Percentiles rank a stretch among this genome's conserved stretches.
phyloP scores from a whole-genome alignment of 2,888 invertebrate species.

The Anthrax anthrax region DNA sequence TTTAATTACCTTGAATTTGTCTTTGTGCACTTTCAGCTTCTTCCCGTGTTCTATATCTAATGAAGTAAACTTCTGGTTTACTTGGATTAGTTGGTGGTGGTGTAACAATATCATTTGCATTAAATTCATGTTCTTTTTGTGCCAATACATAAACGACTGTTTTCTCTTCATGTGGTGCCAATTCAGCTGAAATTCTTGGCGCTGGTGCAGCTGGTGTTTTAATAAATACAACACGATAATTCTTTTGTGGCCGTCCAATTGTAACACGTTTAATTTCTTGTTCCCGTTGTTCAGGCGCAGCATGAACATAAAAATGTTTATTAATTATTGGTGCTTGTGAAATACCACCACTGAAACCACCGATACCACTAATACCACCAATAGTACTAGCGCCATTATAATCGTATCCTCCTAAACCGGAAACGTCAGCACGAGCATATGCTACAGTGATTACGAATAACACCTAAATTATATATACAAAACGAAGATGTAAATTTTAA shows the following conservation, averaged over 20 bases:
- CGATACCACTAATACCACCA: neutral
- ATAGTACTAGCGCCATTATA: too few relatives aligned
- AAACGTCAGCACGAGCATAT: neutral
- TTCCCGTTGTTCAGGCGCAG: slow-evolving; percentile 31
- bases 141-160: slow-evolving; percentile 13
- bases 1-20: slow-evolving; percentile 10
- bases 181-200: slow-evolving; percentile 7
- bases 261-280: slow-evolving; percentile 14
- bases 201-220: slow-evolving; percentile 22
- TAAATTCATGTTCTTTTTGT: slow-evolving; percentile 10
- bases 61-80: slow-evolving; percentile 12
- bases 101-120: slow-evolving; percentile 7
- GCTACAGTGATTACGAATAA: neutral
- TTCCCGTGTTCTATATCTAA: slow-evolving; percentile 12
- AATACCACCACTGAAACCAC: neutral
- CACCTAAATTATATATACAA: neutral
- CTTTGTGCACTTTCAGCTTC: slow-evolving; percentile 12
- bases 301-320: slow-evolving; percentile 33
- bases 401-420: neutral
- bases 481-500: too few relatives aligned
- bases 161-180: slow-evolving; percentile 12
- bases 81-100: slow-evolving; percentile 11
- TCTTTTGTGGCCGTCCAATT: slow-evolving; percentile 29
- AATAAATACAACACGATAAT: slow-evolving; percentile 34
- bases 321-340: slow-evolving; percentile 17